phyloP scores from a whole-genome alignment of 2,797 vertebrate species.

The Anniella stebbinsi region DNA sequence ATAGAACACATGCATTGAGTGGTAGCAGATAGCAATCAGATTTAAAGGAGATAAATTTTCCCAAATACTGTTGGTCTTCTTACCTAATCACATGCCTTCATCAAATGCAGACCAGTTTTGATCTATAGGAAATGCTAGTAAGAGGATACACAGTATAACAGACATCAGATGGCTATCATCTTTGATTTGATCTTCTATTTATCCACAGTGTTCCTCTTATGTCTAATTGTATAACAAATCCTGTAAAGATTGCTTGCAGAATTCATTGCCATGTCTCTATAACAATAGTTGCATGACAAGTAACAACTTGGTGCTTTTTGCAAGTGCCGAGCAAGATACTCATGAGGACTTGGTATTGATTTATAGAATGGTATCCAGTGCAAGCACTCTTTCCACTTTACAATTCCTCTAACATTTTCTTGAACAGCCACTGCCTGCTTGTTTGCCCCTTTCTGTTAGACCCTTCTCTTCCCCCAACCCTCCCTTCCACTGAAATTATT shows the following conservation, averaged over 20 bases:
- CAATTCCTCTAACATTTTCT: neutral
- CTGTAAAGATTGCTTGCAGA: neutral
- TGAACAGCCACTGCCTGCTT: neutral
- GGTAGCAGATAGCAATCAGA: neutral
- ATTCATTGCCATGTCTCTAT: neutral
- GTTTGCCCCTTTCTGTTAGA: neutral
- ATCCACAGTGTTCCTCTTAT: neutral
- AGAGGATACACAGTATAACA: neutral
- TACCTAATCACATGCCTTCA: neutral
- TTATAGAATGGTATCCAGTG: neutral
- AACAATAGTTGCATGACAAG: neutral
- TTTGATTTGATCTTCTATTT: neutral
- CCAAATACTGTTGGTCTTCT: neutral
- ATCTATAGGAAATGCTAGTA: neutral
- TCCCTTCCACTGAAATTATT: neutral
- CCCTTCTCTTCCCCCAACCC: neutral
- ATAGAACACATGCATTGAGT: neutral
- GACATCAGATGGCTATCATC: too few species aligned
- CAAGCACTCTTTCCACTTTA: neutral
- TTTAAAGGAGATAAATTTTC: neutral
- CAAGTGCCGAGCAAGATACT: neutral
- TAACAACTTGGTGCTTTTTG: neutral
- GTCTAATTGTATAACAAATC: neutral
- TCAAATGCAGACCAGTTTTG: neutral
- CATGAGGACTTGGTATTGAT: neutral